These are phyloP conservation scores for Pristionchus japonicus DNA, from an alignment of 2,888 invertebrate species.

Conservation along the genomic window DNA sequence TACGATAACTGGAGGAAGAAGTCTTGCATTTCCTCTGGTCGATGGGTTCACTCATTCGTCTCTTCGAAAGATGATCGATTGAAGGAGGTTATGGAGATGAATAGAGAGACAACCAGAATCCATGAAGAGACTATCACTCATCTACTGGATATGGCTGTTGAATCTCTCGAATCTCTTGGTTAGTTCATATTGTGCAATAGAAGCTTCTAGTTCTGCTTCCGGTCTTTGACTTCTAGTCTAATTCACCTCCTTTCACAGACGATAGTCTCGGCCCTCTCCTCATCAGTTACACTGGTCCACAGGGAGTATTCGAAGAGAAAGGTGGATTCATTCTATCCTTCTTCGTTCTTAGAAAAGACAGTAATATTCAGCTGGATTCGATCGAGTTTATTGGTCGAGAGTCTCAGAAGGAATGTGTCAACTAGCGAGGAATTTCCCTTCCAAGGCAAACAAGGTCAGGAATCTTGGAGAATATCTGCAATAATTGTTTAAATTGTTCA, in stretches of 20 bases:
- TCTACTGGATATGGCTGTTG: slow-evolving; percentile 47
- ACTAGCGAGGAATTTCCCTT: slow-evolving; percentile 45
- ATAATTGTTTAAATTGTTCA: not conserved
- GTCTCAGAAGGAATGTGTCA: slow-evolving; percentile 47
- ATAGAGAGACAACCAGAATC: not conserved
- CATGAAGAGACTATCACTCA: slow-evolving; percentile 42
- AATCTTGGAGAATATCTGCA: not conserved
- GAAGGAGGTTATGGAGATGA: not conserved
- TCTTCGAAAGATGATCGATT: slow-evolving; percentile 18
- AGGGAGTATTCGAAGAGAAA: slow-evolving; percentile 47
- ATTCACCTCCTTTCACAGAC: slow-evolving; percentile 4
- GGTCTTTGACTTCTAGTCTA: not conserved
- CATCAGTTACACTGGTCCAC: slow-evolving; percentile 45
- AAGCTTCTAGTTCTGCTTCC: not conserved
- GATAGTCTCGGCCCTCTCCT: slow-evolving; percentile 45
- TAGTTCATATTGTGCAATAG: not conserved
- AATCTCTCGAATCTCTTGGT: slow-evolving; percentile 45
- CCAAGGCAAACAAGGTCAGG: slow-evolving; percentile 24
- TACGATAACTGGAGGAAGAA: slow-evolving; percentile 37
- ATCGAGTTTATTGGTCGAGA: slow-evolving; percentile 44
- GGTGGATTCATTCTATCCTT: slow-evolving; percentile 1
- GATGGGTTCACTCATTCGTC: slow-evolving; percentile 38
- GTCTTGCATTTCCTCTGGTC: not conserved
- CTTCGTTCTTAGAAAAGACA: not conserved
- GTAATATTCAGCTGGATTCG: slow-evolving; percentile 37